Evolutionary conservation across 2,113 vertebrate species (phyloP).

Genomic region (Eulemur rufifrons): DNA sequence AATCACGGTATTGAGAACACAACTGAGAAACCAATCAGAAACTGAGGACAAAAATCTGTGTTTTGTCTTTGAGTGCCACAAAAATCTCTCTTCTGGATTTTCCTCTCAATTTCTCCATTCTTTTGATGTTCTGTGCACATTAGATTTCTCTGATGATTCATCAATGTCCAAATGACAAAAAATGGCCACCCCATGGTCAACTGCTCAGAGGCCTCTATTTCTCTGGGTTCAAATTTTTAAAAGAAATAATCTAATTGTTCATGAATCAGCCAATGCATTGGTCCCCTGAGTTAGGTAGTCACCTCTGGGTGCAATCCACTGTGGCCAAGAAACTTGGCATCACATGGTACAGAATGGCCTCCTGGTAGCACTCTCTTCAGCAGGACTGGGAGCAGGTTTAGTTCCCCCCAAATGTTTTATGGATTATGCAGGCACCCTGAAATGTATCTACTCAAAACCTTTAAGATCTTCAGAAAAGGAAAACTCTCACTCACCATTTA

Average conservation of each 20-base stretch:
- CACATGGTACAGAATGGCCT: not conserved
- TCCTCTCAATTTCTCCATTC: not conserved
- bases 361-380: not conserved
- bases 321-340: not conserved
- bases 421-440: not conserved
- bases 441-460: not conserved
- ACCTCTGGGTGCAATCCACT: not conserved
- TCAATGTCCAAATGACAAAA: not conserved
- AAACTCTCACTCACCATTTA: not conserved
- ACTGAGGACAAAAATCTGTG: not conserved
- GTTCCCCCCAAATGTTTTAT: not conserved
- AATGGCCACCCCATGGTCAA: not conserved
- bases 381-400: not conserved
- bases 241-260: not conserved
- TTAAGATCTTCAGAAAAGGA: not conserved
- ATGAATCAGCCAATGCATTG: not conserved
- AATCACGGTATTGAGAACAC: accelerated
- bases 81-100: not conserved
- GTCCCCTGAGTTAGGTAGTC: not conserved
- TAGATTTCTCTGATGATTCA: not conserved
- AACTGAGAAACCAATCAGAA: not conserved
- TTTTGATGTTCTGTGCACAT: not conserved
- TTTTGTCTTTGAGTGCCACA: not conserved
- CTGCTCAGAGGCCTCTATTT: not conserved
- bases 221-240: not conserved